Base-by-base conservation (phyloP, 2,113 vertebrate genomes). In the Philantomba maxwellii region DNA sequence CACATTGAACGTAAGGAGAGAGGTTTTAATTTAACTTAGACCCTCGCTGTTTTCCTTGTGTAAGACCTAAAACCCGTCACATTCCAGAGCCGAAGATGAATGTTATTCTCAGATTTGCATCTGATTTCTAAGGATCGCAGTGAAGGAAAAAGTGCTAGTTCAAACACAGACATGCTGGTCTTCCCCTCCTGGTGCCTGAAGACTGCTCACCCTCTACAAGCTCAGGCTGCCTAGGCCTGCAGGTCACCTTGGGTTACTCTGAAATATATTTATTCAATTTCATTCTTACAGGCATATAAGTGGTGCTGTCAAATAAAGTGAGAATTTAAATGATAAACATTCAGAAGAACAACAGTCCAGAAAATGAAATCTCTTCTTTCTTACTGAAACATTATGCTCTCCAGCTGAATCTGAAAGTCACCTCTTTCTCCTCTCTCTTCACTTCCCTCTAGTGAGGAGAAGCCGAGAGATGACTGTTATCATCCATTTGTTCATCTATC, bases 241-340 rank as follows among this genome's bases (percentile, higher is more conserved):
- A 14, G 84, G 5, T 80, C 39, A 89, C 73, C 85, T 95, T 96
- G 78, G 33, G 57, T 82, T 39, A 60, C 39, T 88, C 30, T 8
- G 8, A 97, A 91, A 96, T 17, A 13, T 92, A 87, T 80, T 77
- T 97, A 85, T 86, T 96, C 85, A 73, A 30, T 96, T 96, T 94
- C 66, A 57, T 19, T 96, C 95, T 92, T 96, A 90, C 78, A 55
- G 60, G 33, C 92, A 49, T 87, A 53, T 78, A 93, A 94, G 70
- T 19, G 45, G 5, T 89, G 78, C 88, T 97, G 64, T 85, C 60
- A 97, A 93, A 47, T 85, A 86, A 39, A 83, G 45, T 93, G 97
- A 95, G 7, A 91, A 97, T 78, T 25, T 49, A 93, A 97, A 95
- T 96, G 28, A 89, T 83, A 90, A 96, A 87, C 80, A n/a, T 60